Percentiles rank a stretch among this genome's conserved stretches.
Evolutionary conservation across 2,113 vertebrate genomes (phyloP).

Genomic region (Diadophis punctatus): DNA sequence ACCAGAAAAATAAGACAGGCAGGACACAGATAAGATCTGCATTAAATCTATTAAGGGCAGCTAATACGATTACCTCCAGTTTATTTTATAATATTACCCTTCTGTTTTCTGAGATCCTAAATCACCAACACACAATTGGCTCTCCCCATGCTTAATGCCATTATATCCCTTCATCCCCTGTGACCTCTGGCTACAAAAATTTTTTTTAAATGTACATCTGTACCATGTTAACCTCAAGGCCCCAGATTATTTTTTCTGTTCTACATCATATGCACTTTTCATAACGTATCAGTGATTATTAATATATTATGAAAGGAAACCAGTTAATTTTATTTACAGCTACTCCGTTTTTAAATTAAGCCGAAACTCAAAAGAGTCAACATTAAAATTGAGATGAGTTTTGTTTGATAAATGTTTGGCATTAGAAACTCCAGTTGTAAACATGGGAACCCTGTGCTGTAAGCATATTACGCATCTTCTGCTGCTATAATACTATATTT

Average conservation of each 20-base stretch:
- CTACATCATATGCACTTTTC: not conserved
- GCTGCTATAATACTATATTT: not conserved
- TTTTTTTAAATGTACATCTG: not conserved
- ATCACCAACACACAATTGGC: not conserved
- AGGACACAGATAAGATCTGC: not conserved
- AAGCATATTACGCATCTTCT: not conserved
- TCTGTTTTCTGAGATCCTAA: not conserved
- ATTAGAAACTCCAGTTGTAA: not conserved
- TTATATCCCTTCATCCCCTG: not conserved
- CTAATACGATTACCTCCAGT: not conserved
- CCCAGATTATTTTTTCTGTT: not conserved
- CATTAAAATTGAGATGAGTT: not conserved
- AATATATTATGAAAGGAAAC: not conserved
- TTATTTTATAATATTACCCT: not conserved
- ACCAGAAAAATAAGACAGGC: not conserved
- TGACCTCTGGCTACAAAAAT: not conserved
- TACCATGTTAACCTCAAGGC: not conserved
- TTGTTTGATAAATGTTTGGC: not conserved
- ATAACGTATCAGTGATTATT: not conserved
- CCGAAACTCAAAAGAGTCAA: not conserved
- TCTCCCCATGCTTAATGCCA: not conserved
- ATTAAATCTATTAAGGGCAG: not conserved
- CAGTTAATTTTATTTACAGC: not conserved
- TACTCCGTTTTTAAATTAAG: not conserved
- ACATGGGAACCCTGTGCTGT: not conserved